Conservation (phyloP, 2,113 vertebrate genomes). For the Atractosteus spatula region DNA sequence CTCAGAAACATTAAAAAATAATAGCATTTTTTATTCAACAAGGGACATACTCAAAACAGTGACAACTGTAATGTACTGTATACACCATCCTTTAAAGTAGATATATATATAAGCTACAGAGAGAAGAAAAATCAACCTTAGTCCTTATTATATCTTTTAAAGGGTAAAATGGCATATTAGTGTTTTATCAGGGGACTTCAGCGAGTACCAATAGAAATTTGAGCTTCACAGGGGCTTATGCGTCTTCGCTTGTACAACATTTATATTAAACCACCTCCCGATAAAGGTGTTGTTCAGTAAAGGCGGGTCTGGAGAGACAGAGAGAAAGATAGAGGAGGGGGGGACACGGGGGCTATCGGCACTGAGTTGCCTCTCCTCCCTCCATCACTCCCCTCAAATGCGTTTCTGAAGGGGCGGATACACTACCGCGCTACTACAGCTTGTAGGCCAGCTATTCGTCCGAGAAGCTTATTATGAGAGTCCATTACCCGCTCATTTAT, state of each 20-base stretch:
- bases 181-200: too few species aligned
- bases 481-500: slow-evolving; percentile 30
- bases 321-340: not conserved
- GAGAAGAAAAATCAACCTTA: too few species aligned
- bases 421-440: not conserved
- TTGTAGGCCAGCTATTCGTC: slow-evolving; percentile 15
- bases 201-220: slow-evolving; percentile 6
- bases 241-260: slow-evolving; percentile 24
- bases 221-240: slow-evolving; percentile 20
- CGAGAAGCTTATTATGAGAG: slow-evolving; percentile 17
- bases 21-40: too few species aligned
- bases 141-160: too few species aligned
- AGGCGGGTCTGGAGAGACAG: not conserved
- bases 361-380: not conserved
- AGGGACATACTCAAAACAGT: too few species aligned
- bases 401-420: not conserved
- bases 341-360: not conserved
- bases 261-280: slow-evolving; percentile 12
- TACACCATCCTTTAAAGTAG: too few species aligned
- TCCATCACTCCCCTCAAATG: not conserved
- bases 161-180: too few species aligned
- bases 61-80: too few species aligned
- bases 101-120: too few species aligned
- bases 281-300: slow-evolving; percentile 14
- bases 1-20: too few species aligned